Percentiles rank a stretch among this genome's conserved stretches.
Conservation (phyloP, 2,113 vertebrate species). For the Pyxicephalus adspersus region DNA sequence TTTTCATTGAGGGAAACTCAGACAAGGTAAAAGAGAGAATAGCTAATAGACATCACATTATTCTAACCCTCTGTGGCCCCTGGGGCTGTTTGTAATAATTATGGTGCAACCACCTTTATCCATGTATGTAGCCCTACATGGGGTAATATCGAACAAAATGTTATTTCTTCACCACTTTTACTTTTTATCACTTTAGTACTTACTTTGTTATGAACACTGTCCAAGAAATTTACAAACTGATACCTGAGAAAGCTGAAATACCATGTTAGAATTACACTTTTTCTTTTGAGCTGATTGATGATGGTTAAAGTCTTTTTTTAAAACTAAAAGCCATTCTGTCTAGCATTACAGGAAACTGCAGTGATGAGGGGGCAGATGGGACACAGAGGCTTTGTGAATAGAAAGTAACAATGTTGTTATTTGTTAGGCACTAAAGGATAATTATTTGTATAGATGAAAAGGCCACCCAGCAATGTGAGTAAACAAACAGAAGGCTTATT, state of each 20-base stretch:
- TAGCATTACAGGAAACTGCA: conserved; percentile 12
- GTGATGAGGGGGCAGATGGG: background rate
- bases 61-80: too few species aligned
- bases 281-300: conserved; percentile 6
- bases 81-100: too few species aligned
- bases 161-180: background rate
- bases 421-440: conserved; percentile 1
- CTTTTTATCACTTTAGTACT: background rate
- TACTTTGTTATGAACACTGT: background rate
- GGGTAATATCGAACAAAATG: background rate
- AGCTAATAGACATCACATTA: too few species aligned
- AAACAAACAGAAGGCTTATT: background rate
- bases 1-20: too few species aligned
- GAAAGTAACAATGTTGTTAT: conserved; percentile 1
- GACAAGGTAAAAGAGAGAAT: too few species aligned
- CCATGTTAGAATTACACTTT: background rate
- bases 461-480: background rate
- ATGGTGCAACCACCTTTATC: too few species aligned
- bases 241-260: conserved; percentile 17
- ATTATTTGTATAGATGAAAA: background rate
- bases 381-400: background rate
- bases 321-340: conserved; percentile 8
- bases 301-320: background rate
- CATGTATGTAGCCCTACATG: too few species aligned
- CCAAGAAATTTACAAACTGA: background rate